Evolutionary conservation across 2,797 vertebrate genomes (phyloP).

Genomic region (Chelonia mydas): DNA sequence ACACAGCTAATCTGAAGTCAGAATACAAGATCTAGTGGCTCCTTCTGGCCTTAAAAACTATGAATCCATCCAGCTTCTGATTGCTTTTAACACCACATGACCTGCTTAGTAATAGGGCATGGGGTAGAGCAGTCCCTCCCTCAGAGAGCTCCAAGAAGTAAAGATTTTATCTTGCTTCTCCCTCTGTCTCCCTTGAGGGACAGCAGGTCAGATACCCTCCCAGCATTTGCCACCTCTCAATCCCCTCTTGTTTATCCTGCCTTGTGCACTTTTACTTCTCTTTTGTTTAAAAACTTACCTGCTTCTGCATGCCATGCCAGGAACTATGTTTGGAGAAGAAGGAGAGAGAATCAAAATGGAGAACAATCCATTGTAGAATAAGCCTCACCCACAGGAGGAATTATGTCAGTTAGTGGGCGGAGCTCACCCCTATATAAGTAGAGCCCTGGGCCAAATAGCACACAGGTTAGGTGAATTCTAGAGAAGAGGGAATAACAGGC

Average conservation of each 20-base stretch:
- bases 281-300: fast-evolving
- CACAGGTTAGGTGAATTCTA: background rate
- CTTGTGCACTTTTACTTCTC: too few relatives aligned
- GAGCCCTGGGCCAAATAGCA: fast-evolving
- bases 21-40: constrained; percentile 7
- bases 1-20: background rate
- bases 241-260: background rate
- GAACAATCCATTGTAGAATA: fast-evolving
- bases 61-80: background rate
- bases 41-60: constrained; percentile 42
- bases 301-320: fast-evolving
- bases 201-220: background rate
- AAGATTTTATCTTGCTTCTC: background rate
- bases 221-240: fast-evolving
- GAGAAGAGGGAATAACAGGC: background rate
- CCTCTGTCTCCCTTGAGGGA: background rate
- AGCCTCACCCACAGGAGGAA: background rate
- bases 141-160: background rate
- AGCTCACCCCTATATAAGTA: background rate
- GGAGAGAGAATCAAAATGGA: fast-evolving
- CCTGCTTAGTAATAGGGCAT: background rate
- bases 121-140: background rate
- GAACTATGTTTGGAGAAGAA: background rate
- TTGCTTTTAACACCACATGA: background rate
- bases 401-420: background rate